These are phyloP conservation scores for Notodonta ziczac DNA, from an alignment of 2,888 invertebrate species.

Conservation along the genomic window DNA sequence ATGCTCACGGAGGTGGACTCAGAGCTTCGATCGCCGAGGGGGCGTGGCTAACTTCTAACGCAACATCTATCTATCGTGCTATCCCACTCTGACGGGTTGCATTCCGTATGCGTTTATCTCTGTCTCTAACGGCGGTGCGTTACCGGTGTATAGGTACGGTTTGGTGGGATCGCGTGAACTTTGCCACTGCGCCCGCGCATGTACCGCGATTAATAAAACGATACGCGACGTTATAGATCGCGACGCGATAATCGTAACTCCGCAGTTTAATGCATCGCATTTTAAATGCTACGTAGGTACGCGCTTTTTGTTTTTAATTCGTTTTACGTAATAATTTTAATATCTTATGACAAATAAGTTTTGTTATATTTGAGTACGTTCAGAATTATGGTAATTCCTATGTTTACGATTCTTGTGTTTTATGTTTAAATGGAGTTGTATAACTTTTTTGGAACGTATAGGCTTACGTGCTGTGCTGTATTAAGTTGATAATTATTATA, in stretches of 20 bases:
- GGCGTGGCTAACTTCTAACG: slow-evolving; percentile 81
- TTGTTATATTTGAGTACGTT: neutral
- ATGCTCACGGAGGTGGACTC: slow-evolving; percentile 79
- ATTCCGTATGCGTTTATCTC: slow-evolving; percentile 44
- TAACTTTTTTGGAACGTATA: neutral
- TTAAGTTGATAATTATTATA: slow-evolving; percentile 23
- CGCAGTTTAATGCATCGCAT: slow-evolving; percentile 53
- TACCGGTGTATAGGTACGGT: slow-evolving; percentile 58
- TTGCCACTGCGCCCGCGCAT: slow-evolving; percentile 72
- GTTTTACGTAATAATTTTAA: slow-evolving; percentile 12
- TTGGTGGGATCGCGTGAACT: slow-evolving; percentile 81
- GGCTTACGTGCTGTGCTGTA: neutral
- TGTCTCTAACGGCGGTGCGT: slow-evolving; percentile 72
- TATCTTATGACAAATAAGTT: neutral
- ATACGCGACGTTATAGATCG: slow-evolving; percentile 77
- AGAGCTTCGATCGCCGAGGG: slow-evolving; percentile 62
- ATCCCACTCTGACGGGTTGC: slow-evolving; percentile 48
- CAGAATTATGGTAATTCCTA: neutral
- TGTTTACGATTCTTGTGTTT: neutral
- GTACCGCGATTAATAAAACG: slow-evolving; percentile 72
- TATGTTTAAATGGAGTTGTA: neutral
- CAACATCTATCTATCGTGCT: slow-evolving; percentile 70
- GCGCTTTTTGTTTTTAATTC: slow-evolving; percentile 43
- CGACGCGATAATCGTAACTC: slow-evolving; percentile 66
- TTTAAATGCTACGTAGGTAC: slow-evolving; percentile 40